Base-by-base conservation (phyloP, 2,797 vertebrate species). In the Dicrostonyx torquatus region DNA sequence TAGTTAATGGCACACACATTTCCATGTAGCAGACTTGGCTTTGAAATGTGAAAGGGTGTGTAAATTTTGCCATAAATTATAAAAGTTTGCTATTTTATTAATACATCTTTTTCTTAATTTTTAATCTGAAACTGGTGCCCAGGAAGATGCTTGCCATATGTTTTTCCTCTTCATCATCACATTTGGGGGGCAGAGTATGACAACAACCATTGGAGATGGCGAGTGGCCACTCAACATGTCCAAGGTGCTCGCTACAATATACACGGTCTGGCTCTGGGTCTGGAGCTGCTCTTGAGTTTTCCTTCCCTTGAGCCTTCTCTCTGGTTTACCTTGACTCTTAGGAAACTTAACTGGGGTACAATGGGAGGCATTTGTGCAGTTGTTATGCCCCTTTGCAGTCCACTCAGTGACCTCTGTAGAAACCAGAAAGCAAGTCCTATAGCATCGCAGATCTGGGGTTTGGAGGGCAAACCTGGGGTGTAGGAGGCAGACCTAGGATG, bases 161-260 rank as follows among this genome's bases (percentile, higher is more conserved):
- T 10, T 68, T 37, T 7, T 12, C 40, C 64, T 34, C 2, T 15
- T 60, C 2, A 31, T 18, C 40, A 37, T 64, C 72, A 66, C 31
- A 22, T 31, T 40, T 76, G 43, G 68, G 53, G 87, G 34, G 9
- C 10, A 34, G 2, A 31, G 48, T 80, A 8, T 73, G 37, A 34
- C 2, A 45, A 60, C 5, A 55, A 9, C 11, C 0, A 1, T 18
- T 1, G 3, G 1, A 14, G 48, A 15, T 1, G 6, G 20, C 11
- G 11, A 2, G 83, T 8, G 15, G 76, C 18, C 34, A 75, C 6
- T 58, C n/a, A 24, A 14, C 6, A 3, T 13, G 9, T 31, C 66
- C 31, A 31, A 20, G n/a, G 29, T 26, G 29, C 64, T 55, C 14
- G 7, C 18, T 72, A 62, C 43, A 77, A 79, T 31, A 55, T 37